A percentile compares a stretch with the other conserved stretches of the same genome.
Evolutionary conservation across 2,888 invertebrate species (phyloP).

Genomic region (Amaurobius ferox): DNA sequence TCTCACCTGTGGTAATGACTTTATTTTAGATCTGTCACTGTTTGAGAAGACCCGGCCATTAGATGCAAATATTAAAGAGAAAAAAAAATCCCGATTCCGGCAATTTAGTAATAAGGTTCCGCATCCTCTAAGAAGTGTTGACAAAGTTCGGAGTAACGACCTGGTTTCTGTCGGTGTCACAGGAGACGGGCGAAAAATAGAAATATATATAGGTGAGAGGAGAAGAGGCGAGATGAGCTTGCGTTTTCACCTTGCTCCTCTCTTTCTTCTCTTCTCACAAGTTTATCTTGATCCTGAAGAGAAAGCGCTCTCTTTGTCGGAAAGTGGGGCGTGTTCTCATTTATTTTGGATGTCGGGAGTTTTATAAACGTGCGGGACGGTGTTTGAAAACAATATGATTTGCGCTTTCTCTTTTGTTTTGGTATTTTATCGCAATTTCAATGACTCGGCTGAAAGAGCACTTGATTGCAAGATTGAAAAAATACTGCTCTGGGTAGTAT

Average conservation of each 20-base stretch:
- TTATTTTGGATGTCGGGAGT: background rate
- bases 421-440: too few relatives aligned
- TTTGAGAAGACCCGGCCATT: background rate
- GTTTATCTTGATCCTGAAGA: background rate
- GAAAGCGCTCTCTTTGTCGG: background rate
- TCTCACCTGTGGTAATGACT: too few relatives aligned
- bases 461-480: too few relatives aligned
- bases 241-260: background rate
- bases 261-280: background rate
- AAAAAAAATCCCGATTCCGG: background rate
- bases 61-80: background rate
- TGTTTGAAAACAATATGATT: too few relatives aligned
- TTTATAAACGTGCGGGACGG: too few relatives aligned
- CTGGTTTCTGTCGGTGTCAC: background rate
- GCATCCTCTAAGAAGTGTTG: too few relatives aligned
- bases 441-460: too few relatives aligned
- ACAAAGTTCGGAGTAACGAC: too few relatives aligned
- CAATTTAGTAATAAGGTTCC: background rate
- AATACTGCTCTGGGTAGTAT: too few relatives aligned
- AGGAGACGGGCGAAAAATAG: constrained; percentile 7
- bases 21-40: background rate
- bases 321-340: constrained; percentile 1
- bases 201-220: constrained; percentile 4
- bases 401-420: too few relatives aligned
- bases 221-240: background rate